Evolutionary conservation across 1,140 invertebrate species (phyloP), one percentile per base, ranked within the genome.

Genomic region (Caenorhabditis latens): DNA sequence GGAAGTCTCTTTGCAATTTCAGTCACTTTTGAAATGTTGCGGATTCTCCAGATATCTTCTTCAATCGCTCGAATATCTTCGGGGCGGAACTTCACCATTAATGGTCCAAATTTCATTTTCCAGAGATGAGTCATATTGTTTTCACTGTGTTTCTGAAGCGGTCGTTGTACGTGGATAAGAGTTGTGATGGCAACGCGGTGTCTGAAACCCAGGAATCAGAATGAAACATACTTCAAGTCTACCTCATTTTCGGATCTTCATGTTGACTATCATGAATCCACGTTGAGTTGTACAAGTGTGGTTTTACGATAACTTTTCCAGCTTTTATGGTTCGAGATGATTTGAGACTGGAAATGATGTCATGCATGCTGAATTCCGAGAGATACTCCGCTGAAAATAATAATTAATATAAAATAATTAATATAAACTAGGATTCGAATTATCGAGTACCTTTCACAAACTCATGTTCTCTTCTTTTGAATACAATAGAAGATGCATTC

Each of bases 291-390:
- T 71, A 24, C 3, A 19, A 8, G 5, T 43, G 40, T 4, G 65
- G 65, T 71, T 71, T 71, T 9, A 71, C 65, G 3, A 71, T 42
- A 16, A 46, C n/a, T 71, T 71, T 71, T 16, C 65, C 65, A 19
- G n/a, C 6, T 71, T 71, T 71, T 13, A 71, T 42, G 0, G 24
- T 40, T 65, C 4, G 40, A 21, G 65, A 43, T 0, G 65, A 71
- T 43, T 19, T 9, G 2, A 71, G 42, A 71, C 43, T 71, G 40
- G 65, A 11, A 4, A 71, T 19, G 4, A 71, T 40, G 5, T 71
- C 65, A 16, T 43, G 4, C 11, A 71, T n/a, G 19, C 19, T 71
- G 19, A 46, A 71, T 46, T 71, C 65, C 4, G 43, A 43, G 4
- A 71, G 16, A 9, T 4, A 13, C 46, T 71, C 65, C 14, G 65